phyloP scores from a whole-genome alignment of 2,797 vertebrate genomes.

The Clarias platycephalus region DNA sequence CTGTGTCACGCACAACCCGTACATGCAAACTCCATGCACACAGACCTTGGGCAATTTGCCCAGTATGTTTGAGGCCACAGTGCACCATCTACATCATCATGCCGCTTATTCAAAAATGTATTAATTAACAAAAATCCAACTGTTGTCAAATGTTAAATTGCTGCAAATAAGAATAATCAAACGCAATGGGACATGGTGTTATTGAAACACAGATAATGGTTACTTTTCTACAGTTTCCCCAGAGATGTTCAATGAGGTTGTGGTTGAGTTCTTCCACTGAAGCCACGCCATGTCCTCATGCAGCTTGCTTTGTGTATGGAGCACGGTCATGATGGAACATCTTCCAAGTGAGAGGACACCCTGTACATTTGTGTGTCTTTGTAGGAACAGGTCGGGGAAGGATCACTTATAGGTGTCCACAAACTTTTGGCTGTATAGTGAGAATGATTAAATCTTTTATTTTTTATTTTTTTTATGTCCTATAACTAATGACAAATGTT shows the following conservation, averaged over 20 bases:
- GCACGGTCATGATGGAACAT: not conserved
- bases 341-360: not conserved
- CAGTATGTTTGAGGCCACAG: no score
- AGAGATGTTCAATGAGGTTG: not conserved
- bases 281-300: not conserved
- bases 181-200: not conserved
- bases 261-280: not conserved
- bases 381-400: not conserved
- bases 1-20: no score
- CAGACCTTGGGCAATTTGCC: no score
- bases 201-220: not conserved
- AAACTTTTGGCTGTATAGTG: not conserved
- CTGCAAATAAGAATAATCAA: not conserved
- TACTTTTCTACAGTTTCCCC: not conserved
- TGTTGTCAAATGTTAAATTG: not conserved
- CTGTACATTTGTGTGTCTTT: not conserved
- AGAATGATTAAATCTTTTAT: not conserved
- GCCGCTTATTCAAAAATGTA: not conserved
- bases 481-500: not conserved
- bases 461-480: not conserved
- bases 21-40: no score
- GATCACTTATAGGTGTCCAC: not conserved
- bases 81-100: not conserved
- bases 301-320: not conserved
- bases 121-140: not conserved